Conservation (phyloP, 1,140 invertebrate genomes). For the Eueides isabella region DNA sequence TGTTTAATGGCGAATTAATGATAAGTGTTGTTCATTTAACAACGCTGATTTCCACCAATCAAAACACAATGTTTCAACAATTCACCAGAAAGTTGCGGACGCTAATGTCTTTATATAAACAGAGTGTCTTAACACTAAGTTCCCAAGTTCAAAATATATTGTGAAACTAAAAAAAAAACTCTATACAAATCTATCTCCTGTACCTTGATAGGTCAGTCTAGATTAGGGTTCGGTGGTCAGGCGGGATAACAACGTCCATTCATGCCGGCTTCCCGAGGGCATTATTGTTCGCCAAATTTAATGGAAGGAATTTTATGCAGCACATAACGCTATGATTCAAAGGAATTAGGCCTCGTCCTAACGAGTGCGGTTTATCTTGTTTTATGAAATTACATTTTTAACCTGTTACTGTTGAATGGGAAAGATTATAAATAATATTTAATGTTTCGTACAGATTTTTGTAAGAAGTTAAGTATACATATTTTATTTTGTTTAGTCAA, state of each 20-base stretch:
- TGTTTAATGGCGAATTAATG: too few relatives aligned
- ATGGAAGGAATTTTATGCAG: slow-evolving; percentile 50
- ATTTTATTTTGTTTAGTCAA: too few relatives aligned
- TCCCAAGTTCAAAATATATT: too few relatives aligned
- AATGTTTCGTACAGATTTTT: too few relatives aligned
- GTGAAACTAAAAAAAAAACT: too few relatives aligned
- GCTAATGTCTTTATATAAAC: too few relatives aligned
- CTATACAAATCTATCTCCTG: slow-evolving; percentile 19
- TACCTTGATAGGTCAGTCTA: slow-evolving; percentile 28
- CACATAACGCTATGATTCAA: slow-evolving; percentile 45
- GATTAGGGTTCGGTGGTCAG: slow-evolving; percentile 50
- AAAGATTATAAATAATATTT: not conserved
- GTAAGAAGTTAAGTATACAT: too few relatives aligned
- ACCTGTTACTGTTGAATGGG: not conserved
- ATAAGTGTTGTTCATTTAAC: too few relatives aligned
- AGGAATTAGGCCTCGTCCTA: slow-evolving; percentile 30
- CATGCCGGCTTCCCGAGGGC: slow-evolving; percentile 45
- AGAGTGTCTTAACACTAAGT: too few relatives aligned
- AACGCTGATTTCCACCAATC: too few relatives aligned
- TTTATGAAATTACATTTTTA: slow-evolving; percentile 10
- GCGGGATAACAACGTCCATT: slow-evolving; percentile 46
- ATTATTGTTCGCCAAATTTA: slow-evolving; percentile 53
- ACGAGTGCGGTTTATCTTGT: slow-evolving; percentile 1
- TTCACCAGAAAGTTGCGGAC: too few relatives aligned
- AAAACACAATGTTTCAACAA: too few relatives aligned